Evolutionary conservation across 2,113 vertebrate species (phyloP).

Genomic region (Sinocyclocheilus rhinocerous): DNA sequence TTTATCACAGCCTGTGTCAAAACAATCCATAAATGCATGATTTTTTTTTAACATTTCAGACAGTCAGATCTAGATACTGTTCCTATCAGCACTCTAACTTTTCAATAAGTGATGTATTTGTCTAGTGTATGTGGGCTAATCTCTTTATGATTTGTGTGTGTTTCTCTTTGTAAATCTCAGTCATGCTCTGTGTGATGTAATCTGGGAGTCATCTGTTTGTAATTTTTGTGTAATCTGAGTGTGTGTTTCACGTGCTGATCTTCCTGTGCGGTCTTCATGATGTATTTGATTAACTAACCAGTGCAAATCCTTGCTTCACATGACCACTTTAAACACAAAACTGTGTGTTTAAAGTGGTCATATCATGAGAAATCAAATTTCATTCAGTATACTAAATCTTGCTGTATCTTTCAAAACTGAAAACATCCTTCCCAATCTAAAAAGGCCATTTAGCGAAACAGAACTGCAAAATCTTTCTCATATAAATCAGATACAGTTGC

Average conservation of each 20-base stretch:
- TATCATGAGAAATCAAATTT: neutral
- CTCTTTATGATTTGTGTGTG: constrained; percentile 44
- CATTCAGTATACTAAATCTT: neutral
- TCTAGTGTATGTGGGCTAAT: constrained; percentile 4
- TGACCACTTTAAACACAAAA: neutral
- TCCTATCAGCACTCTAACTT: neutral
- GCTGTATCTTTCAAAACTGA: neutral
- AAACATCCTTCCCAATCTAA: neutral
- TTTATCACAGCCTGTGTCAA: neutral
- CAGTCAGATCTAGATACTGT: neutral
- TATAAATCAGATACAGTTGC: neutral
- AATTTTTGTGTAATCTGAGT: constrained; percentile 45
- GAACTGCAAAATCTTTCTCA: neutral
- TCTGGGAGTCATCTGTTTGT: constrained; percentile 55
- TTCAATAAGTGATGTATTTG: neutral
- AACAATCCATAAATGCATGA: constrained; percentile 3
- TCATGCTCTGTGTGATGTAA: constrained; percentile 52
- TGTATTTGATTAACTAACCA: constrained; percentile 20
- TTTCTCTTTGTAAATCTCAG: constrained; percentile 50
- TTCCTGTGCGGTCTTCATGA: neutral
- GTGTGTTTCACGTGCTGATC: constrained; percentile 41
- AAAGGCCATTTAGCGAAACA: neutral
- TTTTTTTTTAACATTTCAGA: neutral
- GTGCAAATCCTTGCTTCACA: neutral
- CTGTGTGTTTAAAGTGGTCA: constrained; percentile 7